A percentile compares a stretch with the other conserved stretches of the same genome.
Evolutionary conservation across 2,113 vertebrate species (phyloP).

Genomic region (Siniperca chuatsi): DNA sequence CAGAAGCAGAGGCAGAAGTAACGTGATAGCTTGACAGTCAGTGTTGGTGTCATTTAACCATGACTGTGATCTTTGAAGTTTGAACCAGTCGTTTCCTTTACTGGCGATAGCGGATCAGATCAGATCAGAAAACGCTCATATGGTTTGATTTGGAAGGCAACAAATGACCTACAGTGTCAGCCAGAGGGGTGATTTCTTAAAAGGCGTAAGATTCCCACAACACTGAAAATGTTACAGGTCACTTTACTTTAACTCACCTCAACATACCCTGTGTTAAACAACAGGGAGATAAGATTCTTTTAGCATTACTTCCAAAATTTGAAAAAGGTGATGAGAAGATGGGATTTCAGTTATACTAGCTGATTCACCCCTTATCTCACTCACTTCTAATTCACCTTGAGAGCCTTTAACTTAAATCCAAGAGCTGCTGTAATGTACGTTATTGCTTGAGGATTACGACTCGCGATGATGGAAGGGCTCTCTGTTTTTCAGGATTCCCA

Average conservation of each 20-base stretch:
- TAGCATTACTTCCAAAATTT: background rate
- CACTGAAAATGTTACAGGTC: background rate
- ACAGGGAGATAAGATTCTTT: background rate
- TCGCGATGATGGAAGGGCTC: slow-evolving; percentile 39
- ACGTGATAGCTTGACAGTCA: no score
- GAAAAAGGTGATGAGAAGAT: background rate
- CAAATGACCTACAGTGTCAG: background rate
- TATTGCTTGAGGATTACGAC: slow-evolving; percentile 61
- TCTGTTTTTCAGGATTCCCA: slow-evolving; percentile 53
- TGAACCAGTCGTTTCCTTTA: background rate
- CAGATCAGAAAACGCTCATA: no score
- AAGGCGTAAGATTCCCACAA: background rate
- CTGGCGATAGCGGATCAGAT: background rate
- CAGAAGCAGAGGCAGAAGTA: background rate
- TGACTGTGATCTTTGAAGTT: background rate
- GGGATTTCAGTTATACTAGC: background rate
- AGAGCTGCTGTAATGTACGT: slow-evolving; percentile 48
- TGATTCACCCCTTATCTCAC: slow-evolving; percentile 17
- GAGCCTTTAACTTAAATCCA: slow-evolving; percentile 49
- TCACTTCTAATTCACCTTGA: slow-evolving; percentile 45
- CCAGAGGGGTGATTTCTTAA: background rate
- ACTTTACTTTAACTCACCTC: background rate
- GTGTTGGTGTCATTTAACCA: background rate
- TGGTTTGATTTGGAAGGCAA: no score
- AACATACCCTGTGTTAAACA: background rate